Percentiles rank a stretch among this genome's conserved stretches.
Evolutionary conservation across 1,140 invertebrate genomes (phyloP).

Genomic region (Meloidogyne exigua): DNA sequence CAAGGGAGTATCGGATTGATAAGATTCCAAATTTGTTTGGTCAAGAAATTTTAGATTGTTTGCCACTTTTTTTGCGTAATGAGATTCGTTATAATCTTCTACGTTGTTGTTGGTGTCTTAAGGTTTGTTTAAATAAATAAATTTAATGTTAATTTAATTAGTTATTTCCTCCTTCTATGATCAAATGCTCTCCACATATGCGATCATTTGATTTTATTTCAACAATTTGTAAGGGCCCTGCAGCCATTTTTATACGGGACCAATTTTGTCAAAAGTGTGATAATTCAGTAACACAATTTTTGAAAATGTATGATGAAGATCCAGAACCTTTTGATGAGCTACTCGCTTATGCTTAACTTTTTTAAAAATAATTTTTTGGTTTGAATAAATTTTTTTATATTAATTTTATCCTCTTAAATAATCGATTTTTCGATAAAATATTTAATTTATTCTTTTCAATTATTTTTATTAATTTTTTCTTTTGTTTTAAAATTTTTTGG

Average conservation of each 20-base stretch:
- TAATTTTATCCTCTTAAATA: too few species aligned
- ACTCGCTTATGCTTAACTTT: too few species aligned
- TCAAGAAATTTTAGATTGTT: not conserved
- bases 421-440: not conserved
- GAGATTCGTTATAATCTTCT: not conserved
- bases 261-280: not conserved
- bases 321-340: too few species aligned
- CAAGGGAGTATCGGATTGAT: not conserved
- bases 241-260: not conserved
- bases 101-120: not conserved
- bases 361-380: too few species aligned
- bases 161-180: not conserved
- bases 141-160: not conserved
- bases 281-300: not conserved
- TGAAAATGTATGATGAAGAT: too few species aligned
- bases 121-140: not conserved
- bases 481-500: not conserved
- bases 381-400: too few species aligned
- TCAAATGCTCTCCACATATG: not conserved
- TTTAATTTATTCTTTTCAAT: not conserved
- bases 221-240: not conserved
- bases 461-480: not conserved
- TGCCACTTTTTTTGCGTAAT: not conserved
- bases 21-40: not conserved
- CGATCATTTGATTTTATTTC: not conserved